Base-by-base conservation (phyloP, 2,113 vertebrate species). In the Condylura cristata region DNA sequence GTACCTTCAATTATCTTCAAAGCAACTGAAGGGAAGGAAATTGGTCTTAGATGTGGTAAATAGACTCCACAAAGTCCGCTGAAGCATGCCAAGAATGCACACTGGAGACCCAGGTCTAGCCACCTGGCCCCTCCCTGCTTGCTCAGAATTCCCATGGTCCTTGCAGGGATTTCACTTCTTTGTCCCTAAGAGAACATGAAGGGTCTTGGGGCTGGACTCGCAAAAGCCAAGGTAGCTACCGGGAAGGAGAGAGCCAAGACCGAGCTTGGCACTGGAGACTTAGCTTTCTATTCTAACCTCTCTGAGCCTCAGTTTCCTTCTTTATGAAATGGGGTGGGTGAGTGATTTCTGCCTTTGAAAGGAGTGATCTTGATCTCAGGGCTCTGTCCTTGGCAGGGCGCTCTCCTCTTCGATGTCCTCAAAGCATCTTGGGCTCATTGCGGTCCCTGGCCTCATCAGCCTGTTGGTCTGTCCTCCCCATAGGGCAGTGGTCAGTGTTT, bases 41-140 rank as follows among this genome's bases (percentile, higher is more conserved):
- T 98, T 98, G 98, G 98, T 97, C 98, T 98, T 98, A 98, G 98
- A 98, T 98, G 98, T 98, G 97, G 98, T 98, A 98, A 98, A 98
- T 98, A 98, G 98, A 97, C 98, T 98, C 97, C 89, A 80, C 97
- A 95, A 97, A 97, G 98, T 97, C 97, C 48, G 41, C 92, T 93
- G 98, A 97, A 97, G 98, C 98, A 93, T 96, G 97, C 97, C 89
- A 89, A 97, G 98, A 89, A 91, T 60, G 83, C 94, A 56, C 96
- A 3, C 20, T 0, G 60, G 97, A 96, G 92, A 97, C 90, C 72
- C 89, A 61, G 94, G 72, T 93, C 89, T 3, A 46, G 28, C 82
- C 65, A 41, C 96, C 56, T 83, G 63, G 72, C 41, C 96, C 0
- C 48, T 84, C 71, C 89, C 83, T 44, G 79, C 90, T 95, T 95